Percentiles rank a stretch among this genome's conserved stretches.
phyloP scores from a whole-genome alignment of 2,113 vertebrate genomes.

The Hemibagrus wyckioides region DNA sequence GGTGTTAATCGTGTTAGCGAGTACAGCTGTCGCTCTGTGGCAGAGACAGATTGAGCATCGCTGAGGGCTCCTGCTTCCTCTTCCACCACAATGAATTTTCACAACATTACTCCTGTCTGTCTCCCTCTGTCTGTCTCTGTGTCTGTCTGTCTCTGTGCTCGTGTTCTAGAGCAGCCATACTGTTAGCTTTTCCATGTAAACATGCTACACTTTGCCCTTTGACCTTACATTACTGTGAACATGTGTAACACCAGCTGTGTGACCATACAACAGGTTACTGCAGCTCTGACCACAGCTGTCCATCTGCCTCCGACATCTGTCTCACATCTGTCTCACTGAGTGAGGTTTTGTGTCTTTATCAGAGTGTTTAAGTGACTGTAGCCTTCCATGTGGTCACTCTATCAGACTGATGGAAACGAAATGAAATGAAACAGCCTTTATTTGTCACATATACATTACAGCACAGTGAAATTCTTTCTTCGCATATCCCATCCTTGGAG shows the following conservation, averaged over 20 bases:
- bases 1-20: constrained; percentile 93
- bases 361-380: no score
- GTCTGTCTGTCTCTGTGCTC: constrained; percentile 1
- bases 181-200: not conserved
- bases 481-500: no score
- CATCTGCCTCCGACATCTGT: constrained; percentile 87
- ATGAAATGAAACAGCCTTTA: no score
- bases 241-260: constrained; percentile 48
- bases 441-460: no score
- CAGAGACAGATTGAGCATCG: constrained; percentile 87
- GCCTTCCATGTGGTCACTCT: no score
- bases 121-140: constrained; percentile 7
- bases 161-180: not conserved
- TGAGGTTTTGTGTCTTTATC: not conserved
- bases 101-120: constrained; percentile 62
- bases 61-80: constrained; percentile 89
- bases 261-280: constrained; percentile 85
- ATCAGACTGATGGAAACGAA: no score
- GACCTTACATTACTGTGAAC: constrained; percentile 1
- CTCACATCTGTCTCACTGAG: constrained; percentile 69
- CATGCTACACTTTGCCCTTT: constrained; percentile 15
- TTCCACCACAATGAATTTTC: constrained; percentile 87
- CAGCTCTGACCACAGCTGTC: constrained; percentile 73
- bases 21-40: constrained; percentile 88
- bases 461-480: no score